Conservation (phyloP, 2,113 vertebrate species). For the human (Homo sapiens) region GRCh38 chr3:38873001-38873500, state of each 20-base stretch:
- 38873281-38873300: not conserved
- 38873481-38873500: not conserved
- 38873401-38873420: not conserved
- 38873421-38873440: not conserved
- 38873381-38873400: not conserved
- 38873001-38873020: not conserved
- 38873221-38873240: not conserved
- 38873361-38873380: not conserved
- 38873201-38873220: not conserved
- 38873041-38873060: not conserved
- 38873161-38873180: rapidly evolving
- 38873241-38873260: not conserved
- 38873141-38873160: not conserved
- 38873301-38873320: not conserved
- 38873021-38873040: not conserved
- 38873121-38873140: not conserved
- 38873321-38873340: not conserved
- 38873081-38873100: not conserved
- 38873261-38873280: not conserved
- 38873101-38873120: not conserved
- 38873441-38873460: not conserved
- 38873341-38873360: not conserved
- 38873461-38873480: not conserved
- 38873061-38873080: not conserved
- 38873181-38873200: not conserved